Conservation (phyloP, 2,113 vertebrate species). For the Xiphias gladius region DNA sequence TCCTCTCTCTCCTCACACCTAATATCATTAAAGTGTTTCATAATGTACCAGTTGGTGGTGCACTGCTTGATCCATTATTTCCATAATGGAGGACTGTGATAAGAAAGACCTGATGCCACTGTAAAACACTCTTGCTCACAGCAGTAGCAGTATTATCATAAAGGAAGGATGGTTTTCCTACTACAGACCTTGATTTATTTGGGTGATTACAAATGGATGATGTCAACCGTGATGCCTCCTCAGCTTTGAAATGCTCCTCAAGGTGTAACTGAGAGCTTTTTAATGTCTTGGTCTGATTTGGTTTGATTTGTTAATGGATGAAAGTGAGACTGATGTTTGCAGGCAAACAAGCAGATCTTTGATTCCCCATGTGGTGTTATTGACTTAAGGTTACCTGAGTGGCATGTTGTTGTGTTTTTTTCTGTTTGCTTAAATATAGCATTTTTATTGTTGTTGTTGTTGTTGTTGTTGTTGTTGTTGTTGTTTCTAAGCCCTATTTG, state of each 20-base stretch:
- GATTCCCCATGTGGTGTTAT: slow-evolving; percentile 38
- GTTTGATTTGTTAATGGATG: slow-evolving; percentile 66
- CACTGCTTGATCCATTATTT: slow-evolving; percentile 46
- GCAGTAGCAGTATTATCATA: slow-evolving; percentile 12
- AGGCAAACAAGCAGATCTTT: slow-evolving; percentile 52
- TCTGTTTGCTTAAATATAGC: slow-evolving; percentile 20
- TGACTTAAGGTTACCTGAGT: slow-evolving; percentile 34
- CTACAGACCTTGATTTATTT: slow-evolving; percentile 46
- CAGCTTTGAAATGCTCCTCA: slow-evolving; percentile 59
- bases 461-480: too few relatives aligned
- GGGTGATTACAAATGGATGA: slow-evolving; percentile 59
- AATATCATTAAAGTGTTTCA: slow-evolving; percentile 50
- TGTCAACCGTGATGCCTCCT: slow-evolving; percentile 48
- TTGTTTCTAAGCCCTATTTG: background rate
- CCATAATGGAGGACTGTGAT: slow-evolving; percentile 38
- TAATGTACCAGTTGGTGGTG: slow-evolving; percentile 47
- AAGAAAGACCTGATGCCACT: slow-evolving; percentile 30
- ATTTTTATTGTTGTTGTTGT: slow-evolving; percentile 25
- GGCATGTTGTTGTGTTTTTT: slow-evolving; percentile 24
- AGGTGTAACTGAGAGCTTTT: slow-evolving; percentile 62
- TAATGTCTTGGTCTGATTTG: slow-evolving; percentile 65
- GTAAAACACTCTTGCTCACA: slow-evolving; percentile 20
- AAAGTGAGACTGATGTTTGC: slow-evolving; percentile 59
- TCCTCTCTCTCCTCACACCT: slow-evolving; percentile 29
- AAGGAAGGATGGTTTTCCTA: slow-evolving; percentile 47